Conservation (phyloP, 2,113 vertebrate species). For the Micromys minutus region DNA sequence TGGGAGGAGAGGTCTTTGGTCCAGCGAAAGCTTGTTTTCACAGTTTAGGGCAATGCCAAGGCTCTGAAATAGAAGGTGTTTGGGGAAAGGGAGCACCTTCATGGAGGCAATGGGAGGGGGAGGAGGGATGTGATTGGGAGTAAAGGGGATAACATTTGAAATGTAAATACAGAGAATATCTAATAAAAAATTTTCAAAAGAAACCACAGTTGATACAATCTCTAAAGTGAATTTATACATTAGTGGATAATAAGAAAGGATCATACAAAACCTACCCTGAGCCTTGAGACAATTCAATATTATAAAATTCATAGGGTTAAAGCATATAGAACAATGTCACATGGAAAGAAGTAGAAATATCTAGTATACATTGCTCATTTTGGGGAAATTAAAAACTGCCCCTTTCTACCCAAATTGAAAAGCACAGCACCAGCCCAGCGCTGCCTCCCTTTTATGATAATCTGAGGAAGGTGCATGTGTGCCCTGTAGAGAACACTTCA, state of each 20-base stretch:
- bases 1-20: too few species aligned
- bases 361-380: background rate
- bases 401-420: background rate
- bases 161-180: too few species aligned
- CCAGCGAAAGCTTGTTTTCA: too few species aligned
- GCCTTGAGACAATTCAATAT: background rate
- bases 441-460: background rate
- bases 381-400: background rate
- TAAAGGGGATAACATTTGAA: too few species aligned
- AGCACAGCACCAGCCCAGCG: background rate
- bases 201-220: background rate
- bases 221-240: background rate
- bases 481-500: background rate
- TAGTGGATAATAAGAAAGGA: background rate
- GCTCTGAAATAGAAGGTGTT: too few species aligned
- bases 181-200: background rate
- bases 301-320: background rate
- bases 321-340: background rate
- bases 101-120: too few species aligned
- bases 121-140: too few species aligned
- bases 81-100: too few species aligned
- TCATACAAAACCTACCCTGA: background rate
- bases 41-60: too few species aligned
- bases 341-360: background rate
- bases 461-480: background rate